Evolutionary conservation across 2,113 vertebrate genomes (phyloP).

Genomic region (Oncorhynchus masou): DNA sequence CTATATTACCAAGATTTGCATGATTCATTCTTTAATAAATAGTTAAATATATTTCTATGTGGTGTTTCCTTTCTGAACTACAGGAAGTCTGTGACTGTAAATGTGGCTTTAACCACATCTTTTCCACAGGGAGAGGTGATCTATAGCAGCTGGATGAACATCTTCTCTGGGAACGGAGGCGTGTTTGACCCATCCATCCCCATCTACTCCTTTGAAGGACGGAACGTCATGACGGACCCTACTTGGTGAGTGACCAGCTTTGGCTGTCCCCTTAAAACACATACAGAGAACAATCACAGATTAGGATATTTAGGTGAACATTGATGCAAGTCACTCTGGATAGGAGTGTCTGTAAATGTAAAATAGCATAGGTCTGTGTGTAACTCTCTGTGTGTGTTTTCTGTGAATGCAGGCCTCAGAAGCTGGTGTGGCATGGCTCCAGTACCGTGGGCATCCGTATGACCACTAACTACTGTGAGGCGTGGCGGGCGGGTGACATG

Average conservation of each 20-base stretch:
- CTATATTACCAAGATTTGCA: too few species aligned
- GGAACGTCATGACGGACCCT: constrained; percentile 79
- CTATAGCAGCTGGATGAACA: constrained; percentile 85
- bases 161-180: constrained; percentile 82
- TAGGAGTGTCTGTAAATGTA: too few species aligned
- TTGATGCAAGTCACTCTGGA: too few species aligned
- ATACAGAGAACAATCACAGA: too few species aligned
- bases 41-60: too few species aligned
- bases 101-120: too few species aligned
- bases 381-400: neutral
- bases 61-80: too few species aligned
- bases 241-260: constrained; percentile 76
- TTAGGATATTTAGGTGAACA: too few species aligned
- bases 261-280: neutral
- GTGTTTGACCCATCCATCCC: constrained; percentile 69
- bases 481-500: constrained; percentile 80
- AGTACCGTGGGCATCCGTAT: constrained; percentile 78
- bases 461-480: constrained; percentile 89
- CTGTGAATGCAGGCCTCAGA: constrained; percentile 81
- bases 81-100: too few species aligned
- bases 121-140: constrained; percentile 81
- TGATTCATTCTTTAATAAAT: too few species aligned
- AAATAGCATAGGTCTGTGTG: neutral
- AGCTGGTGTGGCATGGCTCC: constrained; percentile 92
- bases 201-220: constrained; percentile 88